A percentile compares a stretch with the other conserved stretches of the same genome.
These are phyloP conservation scores for Hydraecia micacea DNA, from an alignment of 2,888 invertebrate genomes.

Conservation along the genomic window DNA sequence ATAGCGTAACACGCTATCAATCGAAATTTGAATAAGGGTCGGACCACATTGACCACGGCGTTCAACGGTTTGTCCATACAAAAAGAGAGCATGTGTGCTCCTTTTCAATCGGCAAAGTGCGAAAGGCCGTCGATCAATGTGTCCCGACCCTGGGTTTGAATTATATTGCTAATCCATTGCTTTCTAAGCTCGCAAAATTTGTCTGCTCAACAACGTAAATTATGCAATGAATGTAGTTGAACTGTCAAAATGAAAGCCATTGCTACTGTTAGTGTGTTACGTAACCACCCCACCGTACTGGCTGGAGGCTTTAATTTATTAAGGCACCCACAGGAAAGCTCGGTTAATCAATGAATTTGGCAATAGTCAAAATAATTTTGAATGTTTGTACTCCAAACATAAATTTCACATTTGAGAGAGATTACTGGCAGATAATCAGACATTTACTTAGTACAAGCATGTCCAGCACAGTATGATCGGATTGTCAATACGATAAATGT, in stretches of 20 bases:
- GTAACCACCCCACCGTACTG: too few species aligned
- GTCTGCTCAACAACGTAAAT: not conserved
- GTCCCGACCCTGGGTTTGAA: too few species aligned
- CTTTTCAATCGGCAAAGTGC: too few species aligned
- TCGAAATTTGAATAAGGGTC: too few species aligned
- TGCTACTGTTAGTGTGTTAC: too few species aligned
- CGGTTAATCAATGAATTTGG: not conserved
- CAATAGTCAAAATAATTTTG: not conserved
- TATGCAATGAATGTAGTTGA: not conserved
- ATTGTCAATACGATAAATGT: constrained; percentile 10
- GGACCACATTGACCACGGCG: too few species aligned
- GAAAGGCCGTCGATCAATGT: too few species aligned
- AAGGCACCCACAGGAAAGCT: not conserved
- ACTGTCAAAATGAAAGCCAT: too few species aligned
- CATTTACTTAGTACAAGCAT: not conserved
- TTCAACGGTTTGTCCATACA: too few species aligned
- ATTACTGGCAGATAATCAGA: not conserved
- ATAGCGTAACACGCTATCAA: too few species aligned
- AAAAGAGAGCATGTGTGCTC: too few species aligned
- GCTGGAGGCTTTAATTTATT: too few species aligned
- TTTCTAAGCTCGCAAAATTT: not conserved
- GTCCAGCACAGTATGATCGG: not conserved
- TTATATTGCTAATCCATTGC: not conserved
- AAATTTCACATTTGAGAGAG: not conserved
- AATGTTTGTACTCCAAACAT: not conserved